phyloP scores from a whole-genome alignment of 1,140 invertebrate genomes.

The Zaprionus vittiger region DNA sequence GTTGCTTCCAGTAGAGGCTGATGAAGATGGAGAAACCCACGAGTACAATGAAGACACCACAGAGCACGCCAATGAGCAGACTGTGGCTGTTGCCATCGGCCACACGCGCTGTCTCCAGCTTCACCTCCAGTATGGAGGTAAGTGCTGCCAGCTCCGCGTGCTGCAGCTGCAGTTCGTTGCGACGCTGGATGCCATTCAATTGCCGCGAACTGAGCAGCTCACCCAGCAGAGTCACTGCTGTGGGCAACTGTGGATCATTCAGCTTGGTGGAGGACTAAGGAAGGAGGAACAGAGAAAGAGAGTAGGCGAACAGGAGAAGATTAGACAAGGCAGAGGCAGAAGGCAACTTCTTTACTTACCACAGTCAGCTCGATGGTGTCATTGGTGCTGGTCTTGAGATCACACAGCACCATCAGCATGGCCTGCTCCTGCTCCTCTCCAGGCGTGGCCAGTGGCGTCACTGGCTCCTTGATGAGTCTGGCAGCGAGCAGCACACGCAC shows the following conservation, averaged over 20 bases:
- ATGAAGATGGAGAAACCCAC: conserved; percentile 80
- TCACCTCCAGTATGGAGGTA: conserved; percentile 91
- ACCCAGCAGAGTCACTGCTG: conserved; percentile 88
- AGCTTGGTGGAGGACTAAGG: conserved; percentile 84
- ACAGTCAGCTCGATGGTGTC: conserved; percentile 95
- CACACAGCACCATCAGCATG: conserved; percentile 91
- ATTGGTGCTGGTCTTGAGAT: conserved; percentile 90
- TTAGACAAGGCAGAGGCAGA: background rate
- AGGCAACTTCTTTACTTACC: conserved; percentile 85
- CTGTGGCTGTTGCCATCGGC: conserved; percentile 73
- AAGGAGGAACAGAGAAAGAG: background rate
- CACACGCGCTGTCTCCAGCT: conserved; percentile 85
- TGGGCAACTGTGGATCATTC: conserved; percentile 86
- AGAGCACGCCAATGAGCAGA: conserved; percentile 85
- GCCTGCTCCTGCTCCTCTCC: conserved; percentile 75
- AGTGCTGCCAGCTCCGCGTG: conserved; percentile 87
- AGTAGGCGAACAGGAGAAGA: background rate
- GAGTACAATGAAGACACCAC: conserved; percentile 84
- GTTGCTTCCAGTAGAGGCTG: conserved; percentile 85
- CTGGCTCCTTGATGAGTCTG: conserved; percentile 83
- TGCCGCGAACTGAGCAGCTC: conserved; percentile 90
- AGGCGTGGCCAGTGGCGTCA: background rate
- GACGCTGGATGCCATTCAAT: conserved; percentile 63
- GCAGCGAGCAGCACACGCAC: conserved; percentile 89
- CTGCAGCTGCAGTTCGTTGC: conserved; percentile 81